Evolutionary conservation across 2,888 invertebrate species (phyloP).

Genomic region (Sesamia inferens): DNA sequence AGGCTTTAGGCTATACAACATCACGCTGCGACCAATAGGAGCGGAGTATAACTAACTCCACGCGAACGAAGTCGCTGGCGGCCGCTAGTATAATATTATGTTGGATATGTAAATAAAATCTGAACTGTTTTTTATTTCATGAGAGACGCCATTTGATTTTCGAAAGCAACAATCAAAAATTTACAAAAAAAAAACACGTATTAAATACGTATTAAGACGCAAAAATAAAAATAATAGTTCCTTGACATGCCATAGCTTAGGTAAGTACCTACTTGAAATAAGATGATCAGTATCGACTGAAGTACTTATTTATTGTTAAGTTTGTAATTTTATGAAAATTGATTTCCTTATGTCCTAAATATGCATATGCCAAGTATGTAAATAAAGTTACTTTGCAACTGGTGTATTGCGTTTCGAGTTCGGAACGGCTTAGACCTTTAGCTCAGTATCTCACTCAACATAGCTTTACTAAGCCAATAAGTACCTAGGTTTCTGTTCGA

Average conservation of each 20-base stretch:
- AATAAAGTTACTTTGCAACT: background rate
- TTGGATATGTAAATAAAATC: background rate
- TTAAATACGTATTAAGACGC: background rate
- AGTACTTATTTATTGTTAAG: background rate
- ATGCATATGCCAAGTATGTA: conserved; percentile 11
- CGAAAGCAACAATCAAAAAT: background rate
- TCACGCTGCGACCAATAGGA: too few species aligned
- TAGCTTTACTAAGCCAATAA: background rate
- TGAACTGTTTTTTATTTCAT: too few species aligned
- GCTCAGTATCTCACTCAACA: background rate
- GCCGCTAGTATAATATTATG: too few species aligned
- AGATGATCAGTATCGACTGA: background rate
- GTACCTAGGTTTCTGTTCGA: background rate
- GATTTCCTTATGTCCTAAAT: background rate
- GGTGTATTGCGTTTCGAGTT: background rate
- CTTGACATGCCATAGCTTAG: background rate
- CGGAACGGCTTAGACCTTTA: too few species aligned
- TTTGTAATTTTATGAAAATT: background rate
- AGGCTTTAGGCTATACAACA: too few species aligned
- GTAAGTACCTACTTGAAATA: background rate
- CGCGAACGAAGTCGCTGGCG: too few species aligned
- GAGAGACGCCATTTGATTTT: too few species aligned
- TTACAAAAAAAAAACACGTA: background rate
- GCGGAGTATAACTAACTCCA: too few species aligned
- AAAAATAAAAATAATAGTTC: background rate